Conservation (phyloP, 2,888 invertebrate species). For the Pollenia angustigena region DNA sequence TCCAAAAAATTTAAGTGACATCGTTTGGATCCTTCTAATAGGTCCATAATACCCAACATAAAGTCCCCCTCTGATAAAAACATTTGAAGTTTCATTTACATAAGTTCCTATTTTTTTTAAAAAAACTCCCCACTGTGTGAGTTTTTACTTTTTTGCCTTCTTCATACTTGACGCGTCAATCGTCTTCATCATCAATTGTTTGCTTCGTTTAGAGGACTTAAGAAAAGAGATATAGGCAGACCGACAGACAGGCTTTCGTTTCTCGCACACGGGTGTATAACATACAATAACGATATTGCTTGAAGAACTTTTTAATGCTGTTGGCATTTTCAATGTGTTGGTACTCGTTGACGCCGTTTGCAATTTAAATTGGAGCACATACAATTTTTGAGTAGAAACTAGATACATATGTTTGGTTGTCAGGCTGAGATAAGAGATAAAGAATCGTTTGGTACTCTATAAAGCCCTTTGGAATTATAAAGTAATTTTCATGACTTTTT, state of each 20-base stretch:
- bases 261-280: neutral
- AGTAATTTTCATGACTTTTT: too few relatives aligned
- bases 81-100: too few relatives aligned
- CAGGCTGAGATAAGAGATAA: neutral
- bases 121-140: too few relatives aligned
- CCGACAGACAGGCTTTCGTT: constrained; percentile 1
- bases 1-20: too few relatives aligned
- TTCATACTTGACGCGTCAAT: constrained; percentile 56
- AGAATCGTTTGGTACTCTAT: neutral
- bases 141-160: constrained; percentile 12
- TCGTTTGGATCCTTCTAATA: too few relatives aligned
- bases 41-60: too few relatives aligned
- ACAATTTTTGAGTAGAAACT: neutral
- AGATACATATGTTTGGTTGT: neutral
- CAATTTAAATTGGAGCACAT: constrained; percentile 70
- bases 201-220: constrained; percentile 4
- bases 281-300: constrained; percentile 44
- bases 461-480: too few relatives aligned
- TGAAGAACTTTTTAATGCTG: constrained; percentile 26
- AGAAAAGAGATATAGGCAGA: neutral
- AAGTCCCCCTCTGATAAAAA: too few relatives aligned
- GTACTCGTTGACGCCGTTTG: constrained; percentile 69
- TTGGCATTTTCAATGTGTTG: constrained; percentile 30
- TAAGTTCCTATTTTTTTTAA: too few relatives aligned
- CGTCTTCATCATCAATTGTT: constrained; percentile 54